Percentiles rank a stretch among this genome's conserved stretches.
Evolutionary conservation across 2,888 invertebrate genomes (phyloP).

Genomic region (Creontiades dilutus): DNA sequence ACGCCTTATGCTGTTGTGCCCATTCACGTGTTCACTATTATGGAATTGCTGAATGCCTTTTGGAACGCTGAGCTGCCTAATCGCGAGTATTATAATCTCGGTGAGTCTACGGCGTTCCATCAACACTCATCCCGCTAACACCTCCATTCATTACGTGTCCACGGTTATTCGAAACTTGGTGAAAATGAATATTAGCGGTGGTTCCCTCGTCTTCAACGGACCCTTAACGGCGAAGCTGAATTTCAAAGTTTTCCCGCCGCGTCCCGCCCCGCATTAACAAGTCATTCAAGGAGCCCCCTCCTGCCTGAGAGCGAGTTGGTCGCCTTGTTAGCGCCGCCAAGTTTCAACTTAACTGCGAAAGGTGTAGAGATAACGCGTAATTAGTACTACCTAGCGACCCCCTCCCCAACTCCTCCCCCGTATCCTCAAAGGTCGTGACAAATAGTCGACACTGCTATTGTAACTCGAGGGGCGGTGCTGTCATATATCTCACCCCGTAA

Average conservation of each 20-base stretch:
- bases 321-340: constrained; percentile 30
- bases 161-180: not conserved
- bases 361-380: constrained; percentile 34
- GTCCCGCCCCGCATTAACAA: constrained; percentile 11
- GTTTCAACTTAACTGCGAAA: constrained; percentile 38
- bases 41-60: too few species aligned
- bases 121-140: not conserved
- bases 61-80: too few species aligned
- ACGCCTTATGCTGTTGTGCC: too few species aligned
- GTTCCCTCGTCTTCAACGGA: constrained; percentile 17
- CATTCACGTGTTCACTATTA: too few species aligned
- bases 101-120: not conserved
- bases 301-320: not conserved
- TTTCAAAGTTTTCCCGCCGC: constrained; percentile 1
- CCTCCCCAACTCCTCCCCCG: not conserved
- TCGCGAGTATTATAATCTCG: too few species aligned
- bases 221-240: not conserved
- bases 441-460: not conserved
- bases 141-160: not conserved
- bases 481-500: not conserved
- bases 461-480: not conserved
- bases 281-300: constrained; percentile 4
- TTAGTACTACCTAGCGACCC: not conserved
- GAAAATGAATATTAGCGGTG: constrained; percentile 13
- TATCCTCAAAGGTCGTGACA: not conserved